Percentiles rank a stretch among this genome's conserved stretches.
Evolutionary conservation across 2,797 vertebrate species (phyloP).

Genomic region (Hybognathus amarus): DNA sequence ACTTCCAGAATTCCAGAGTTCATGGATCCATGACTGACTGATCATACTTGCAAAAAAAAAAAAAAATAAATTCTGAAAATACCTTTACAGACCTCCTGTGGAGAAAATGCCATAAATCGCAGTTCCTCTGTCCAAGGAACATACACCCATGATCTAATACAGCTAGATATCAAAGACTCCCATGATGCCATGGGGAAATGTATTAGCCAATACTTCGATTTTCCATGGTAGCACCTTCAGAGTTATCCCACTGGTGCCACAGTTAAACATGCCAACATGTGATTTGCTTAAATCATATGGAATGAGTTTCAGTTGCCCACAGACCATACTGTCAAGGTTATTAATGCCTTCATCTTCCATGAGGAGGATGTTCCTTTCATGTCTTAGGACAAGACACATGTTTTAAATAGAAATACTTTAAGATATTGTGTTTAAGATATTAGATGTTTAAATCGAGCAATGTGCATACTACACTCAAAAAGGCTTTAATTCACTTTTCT

Average conservation of each 20-base stretch:
- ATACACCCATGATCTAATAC: constrained; percentile 17
- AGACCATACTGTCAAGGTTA: constrained; percentile 20
- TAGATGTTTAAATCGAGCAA: not conserved
- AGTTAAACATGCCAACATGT: not conserved
- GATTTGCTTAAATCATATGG: constrained; percentile 32
- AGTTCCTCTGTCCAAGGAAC: constrained; percentile 22
- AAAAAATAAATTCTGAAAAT: constrained; percentile 19
- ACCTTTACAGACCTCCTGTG: constrained; percentile 31
- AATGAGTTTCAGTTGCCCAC: constrained; percentile 21
- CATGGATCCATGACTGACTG: constrained; percentile 44
- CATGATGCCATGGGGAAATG: not conserved
- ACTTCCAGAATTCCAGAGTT: constrained; percentile 30
- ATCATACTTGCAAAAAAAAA: constrained; percentile 26
- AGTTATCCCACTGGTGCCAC: not conserved
- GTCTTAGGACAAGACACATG: not conserved
- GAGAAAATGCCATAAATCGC: not conserved
- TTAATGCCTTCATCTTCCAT: constrained; percentile 29
- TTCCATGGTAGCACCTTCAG: constrained; percentile 38
- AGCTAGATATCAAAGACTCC: constrained; percentile 20
- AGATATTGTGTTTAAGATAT: not conserved
- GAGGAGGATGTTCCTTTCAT: constrained; percentile 31
- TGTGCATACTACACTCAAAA: too few relatives aligned
- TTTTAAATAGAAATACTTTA: not conserved
- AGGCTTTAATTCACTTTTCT: too few relatives aligned
- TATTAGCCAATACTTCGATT: constrained; percentile 16